phyloP scores from a whole-genome alignment of 2,113 vertebrate genomes.

The Datnioides undecimradiatus region DNA sequence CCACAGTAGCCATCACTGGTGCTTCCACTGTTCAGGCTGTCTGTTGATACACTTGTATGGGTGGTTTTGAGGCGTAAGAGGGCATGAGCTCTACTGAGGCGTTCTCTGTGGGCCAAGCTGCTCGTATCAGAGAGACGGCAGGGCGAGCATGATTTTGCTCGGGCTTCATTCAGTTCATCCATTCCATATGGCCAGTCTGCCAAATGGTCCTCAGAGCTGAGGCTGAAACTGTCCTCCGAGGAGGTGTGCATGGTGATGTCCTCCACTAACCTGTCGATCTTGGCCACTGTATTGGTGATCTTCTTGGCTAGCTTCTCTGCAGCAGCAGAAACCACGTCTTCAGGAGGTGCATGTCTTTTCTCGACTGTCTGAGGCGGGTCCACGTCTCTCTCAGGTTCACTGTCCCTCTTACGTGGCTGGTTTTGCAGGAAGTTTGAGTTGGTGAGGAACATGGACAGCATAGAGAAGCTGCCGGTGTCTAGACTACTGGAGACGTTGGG shows the following conservation, averaged over 20 bases:
- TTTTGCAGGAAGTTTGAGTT: conserved; percentile 92
- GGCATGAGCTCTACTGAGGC: conserved; percentile 85
- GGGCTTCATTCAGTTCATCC: conserved; percentile 88
- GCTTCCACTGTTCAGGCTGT: conserved; percentile 95
- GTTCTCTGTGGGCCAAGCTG: conserved; percentile 84
- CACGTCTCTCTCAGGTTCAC: conserved; percentile 86
- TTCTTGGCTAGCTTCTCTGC: conserved; percentile 92
- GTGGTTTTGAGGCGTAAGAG: conserved; percentile 90
- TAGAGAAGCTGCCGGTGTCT: conserved; percentile 88
- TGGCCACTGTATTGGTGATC: conserved; percentile 92
- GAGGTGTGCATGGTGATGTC: conserved; percentile 96
- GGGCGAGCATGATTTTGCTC: conserved; percentile 92
- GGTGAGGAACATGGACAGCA: conserved; percentile 93
- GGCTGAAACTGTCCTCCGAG: conserved; percentile 96
- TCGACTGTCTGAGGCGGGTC: conserved; percentile 72
- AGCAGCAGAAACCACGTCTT: conserved; percentile 87
- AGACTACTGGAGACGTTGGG: conserved; percentile 89
- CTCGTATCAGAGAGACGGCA: conserved; percentile 88
- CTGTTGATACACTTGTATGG: conserved; percentile 91
- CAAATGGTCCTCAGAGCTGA: conserved; percentile 95
- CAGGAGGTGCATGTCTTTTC: conserved; percentile 77
- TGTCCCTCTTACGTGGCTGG: conserved; percentile 86
- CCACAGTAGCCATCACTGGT: conserved; percentile 92
- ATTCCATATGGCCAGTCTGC: conserved; percentile 91
- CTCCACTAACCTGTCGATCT: conserved; percentile 95